These are phyloP conservation scores for Balaeniceps rex DNA, from an alignment of 2,113 vertebrate species.

Conservation along the genomic window DNA sequence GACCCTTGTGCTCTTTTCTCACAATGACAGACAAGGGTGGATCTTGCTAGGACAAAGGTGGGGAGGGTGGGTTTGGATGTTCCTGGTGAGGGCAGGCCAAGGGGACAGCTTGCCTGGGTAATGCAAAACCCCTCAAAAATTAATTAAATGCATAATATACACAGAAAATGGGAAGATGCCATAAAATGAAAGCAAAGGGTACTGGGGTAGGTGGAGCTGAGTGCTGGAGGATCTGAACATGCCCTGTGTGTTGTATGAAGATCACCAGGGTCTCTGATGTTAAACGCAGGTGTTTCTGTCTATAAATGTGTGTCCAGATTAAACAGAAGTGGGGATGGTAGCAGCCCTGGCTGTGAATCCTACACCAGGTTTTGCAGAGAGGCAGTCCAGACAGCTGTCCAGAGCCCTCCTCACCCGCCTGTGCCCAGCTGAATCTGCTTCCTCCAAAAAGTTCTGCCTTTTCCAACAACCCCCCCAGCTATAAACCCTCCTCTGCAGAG, in stretches of 20 bases:
- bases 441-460: rapidly evolving
- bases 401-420: not conserved
- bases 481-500: not conserved
- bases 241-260: not conserved
- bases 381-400: rapidly evolving
- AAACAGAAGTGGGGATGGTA: not conserved
- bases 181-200: not conserved
- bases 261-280: not conserved
- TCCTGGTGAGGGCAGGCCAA: not conserved
- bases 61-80: not conserved
- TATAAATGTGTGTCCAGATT: not conserved
- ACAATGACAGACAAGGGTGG: too few relatives aligned
- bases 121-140: not conserved
- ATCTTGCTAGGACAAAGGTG: not conserved
- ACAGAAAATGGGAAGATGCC: not conserved
- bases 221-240: not conserved
- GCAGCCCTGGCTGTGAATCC: not conserved
- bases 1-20: rapidly evolving
- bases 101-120: not conserved
- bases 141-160: not conserved
- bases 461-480: not conserved
- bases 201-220: not conserved
- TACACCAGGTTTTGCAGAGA: not conserved
- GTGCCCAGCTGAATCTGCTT: not conserved
- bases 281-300: not conserved